Percentiles rank a stretch among this genome's conserved stretches.
These are phyloP conservation scores for Allygus modestus DNA, from an alignment of 2,888 invertebrate species.

Conservation along the genomic window DNA sequence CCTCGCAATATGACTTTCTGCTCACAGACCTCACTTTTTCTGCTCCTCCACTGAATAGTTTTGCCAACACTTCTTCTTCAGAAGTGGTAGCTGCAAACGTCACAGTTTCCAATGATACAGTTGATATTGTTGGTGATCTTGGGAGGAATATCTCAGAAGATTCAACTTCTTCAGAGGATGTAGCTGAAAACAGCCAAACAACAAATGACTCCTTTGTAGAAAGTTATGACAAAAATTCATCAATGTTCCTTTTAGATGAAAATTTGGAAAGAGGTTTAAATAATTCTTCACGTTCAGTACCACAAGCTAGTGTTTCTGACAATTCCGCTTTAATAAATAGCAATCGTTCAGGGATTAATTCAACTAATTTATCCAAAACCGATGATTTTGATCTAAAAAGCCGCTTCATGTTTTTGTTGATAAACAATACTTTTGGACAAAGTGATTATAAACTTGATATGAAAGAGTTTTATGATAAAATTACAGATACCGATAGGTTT, in stretches of 20 bases:
- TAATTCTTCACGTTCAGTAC: neutral
- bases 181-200: neutral
- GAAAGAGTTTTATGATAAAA: neutral
- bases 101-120: neutral
- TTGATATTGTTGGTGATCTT: neutral
- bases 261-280: neutral
- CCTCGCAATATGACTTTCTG: constrained; percentile 3
- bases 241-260: neutral
- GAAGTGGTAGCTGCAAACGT: neutral
- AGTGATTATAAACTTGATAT: neutral
- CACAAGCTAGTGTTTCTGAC: no score
- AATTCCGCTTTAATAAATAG: no score
- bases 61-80: neutral
- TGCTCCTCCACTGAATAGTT: neutral
- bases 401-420: constrained; percentile 1
- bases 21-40: neutral
- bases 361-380: neutral
- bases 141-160: neutral
- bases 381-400: neutral
- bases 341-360: neutral
- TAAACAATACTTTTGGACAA: neutral
- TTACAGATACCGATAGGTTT: neutral
- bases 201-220: neutral
- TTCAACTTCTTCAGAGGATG: no score
- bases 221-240: neutral